These are phyloP conservation scores for Nematopogon swammerdamellus DNA, from an alignment of 2,888 invertebrate species.

Conservation along the genomic window DNA sequence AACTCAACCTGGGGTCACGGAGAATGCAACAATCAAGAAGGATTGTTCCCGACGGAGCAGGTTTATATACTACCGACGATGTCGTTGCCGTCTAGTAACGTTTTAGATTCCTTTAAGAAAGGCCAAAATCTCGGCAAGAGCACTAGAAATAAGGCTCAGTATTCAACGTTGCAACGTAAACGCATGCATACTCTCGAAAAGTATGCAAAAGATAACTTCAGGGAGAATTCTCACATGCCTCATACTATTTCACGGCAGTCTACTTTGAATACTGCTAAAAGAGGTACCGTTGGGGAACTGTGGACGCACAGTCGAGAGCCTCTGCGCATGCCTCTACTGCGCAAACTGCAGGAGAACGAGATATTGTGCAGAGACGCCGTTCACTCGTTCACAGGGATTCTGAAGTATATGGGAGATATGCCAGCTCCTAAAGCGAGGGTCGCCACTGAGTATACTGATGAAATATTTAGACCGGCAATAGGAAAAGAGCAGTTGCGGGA, in stretches of 20 bases:
- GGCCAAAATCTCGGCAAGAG: slow-evolving; percentile 42
- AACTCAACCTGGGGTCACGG: slow-evolving; percentile 72
- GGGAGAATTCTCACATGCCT: slow-evolving; percentile 45
- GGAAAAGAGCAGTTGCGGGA: slow-evolving; percentile 76
- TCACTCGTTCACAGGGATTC: slow-evolving; percentile 69
- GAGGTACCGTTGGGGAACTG: slow-evolving; percentile 65
- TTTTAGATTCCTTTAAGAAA: slow-evolving; percentile 64
- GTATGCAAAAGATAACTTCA: slow-evolving; percentile 81
- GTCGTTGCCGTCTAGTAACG: slow-evolving; percentile 65
- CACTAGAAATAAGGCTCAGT: slow-evolving; percentile 40
- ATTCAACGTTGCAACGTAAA: slow-evolving; percentile 59
- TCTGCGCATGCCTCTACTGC: slow-evolving; percentile 76
- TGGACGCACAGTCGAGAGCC: slow-evolving; percentile 84
- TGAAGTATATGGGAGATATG: slow-evolving; percentile 86
- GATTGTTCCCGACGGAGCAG: slow-evolving; percentile 83
- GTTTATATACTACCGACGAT: slow-evolving; percentile 85
- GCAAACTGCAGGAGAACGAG: slow-evolving; percentile 69
- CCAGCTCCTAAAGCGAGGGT: slow-evolving; percentile 75
- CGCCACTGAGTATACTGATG: slow-evolving; percentile 82
- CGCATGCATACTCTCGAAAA: slow-evolving; percentile 80
- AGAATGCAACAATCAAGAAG: slow-evolving; percentile 64
- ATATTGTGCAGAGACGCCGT: slow-evolving; percentile 70
- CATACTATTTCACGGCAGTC: slow-evolving; percentile 60
- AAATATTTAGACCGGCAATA: slow-evolving; percentile 78
- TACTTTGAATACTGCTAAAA: slow-evolving; percentile 63